A percentile compares a stretch with the other conserved stretches of the same genome.
Evolutionary conservation across 2,888 invertebrate species (phyloP).

Genomic region (Polietes domitor): DNA sequence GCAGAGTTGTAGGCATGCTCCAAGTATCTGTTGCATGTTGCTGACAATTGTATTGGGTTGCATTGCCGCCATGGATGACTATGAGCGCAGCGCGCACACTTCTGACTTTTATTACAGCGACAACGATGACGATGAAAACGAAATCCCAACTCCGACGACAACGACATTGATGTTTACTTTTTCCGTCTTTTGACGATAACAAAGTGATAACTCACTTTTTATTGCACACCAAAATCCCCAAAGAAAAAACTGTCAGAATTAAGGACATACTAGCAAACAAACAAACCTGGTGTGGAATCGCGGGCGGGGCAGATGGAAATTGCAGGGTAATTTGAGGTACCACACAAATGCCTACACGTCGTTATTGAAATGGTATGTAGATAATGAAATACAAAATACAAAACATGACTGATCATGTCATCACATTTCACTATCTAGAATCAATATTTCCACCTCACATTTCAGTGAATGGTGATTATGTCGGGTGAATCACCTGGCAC

Average conservation of each 20-base stretch:
- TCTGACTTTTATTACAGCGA: constrained; percentile 37
- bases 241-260: neutral
- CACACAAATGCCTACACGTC: constrained; percentile 48
- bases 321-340: neutral
- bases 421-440: neutral
- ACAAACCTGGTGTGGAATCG: neutral
- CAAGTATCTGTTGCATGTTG: neutral
- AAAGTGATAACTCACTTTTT: constrained; percentile 62
- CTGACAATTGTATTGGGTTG: constrained; percentile 8
- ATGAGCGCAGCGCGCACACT: constrained; percentile 64
- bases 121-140: neutral
- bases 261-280: constrained; percentile 40
- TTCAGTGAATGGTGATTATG: too few species aligned
- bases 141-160: neutral
- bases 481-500: too few species aligned
- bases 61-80: constrained; percentile 39
- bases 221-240: neutral
- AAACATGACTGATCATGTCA: neutral
- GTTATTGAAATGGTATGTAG: too few species aligned
- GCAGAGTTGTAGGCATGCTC: constrained; percentile 2
- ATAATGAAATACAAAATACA: neutral
- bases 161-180: constrained; percentile 56
- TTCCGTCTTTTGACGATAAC: constrained; percentile 35
- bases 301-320: neutral
- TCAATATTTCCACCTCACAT: neutral